These are phyloP conservation scores for Caranx melampygus DNA, from an alignment of 2,113 vertebrate species.

Conservation along the genomic window DNA sequence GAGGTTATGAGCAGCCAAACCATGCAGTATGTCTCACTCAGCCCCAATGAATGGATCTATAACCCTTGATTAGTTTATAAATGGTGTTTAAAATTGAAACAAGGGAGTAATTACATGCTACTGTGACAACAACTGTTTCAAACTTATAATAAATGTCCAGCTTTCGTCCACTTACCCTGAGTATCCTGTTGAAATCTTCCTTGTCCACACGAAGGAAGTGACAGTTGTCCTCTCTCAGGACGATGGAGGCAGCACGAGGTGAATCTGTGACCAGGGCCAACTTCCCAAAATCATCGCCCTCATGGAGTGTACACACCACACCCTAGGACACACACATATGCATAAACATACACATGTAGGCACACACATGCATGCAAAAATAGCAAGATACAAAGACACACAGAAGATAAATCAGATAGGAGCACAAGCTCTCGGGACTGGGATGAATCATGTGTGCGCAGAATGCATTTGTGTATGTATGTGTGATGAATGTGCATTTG, in stretches of 20 bases:
- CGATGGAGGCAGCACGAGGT: constrained; percentile 95
- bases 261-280: constrained; percentile 96
- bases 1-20: background rate
- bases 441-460: constrained; percentile 30
- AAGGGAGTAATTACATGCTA: background rate
- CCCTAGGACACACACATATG: constrained; percentile 82
- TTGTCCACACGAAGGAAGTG: constrained; percentile 98
- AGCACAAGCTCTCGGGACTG: constrained; percentile 1
- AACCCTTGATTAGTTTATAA: background rate
- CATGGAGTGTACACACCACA: constrained; percentile 97
- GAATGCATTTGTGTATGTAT: constrained; percentile 1
- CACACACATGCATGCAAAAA: constrained; percentile 11
- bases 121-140: background rate
- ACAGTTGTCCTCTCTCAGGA: constrained; percentile 96
- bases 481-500: background rate
- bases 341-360: background rate
- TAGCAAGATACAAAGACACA: constrained; percentile 25
- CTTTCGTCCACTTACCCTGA: constrained; percentile 86
- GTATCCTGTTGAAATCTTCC: constrained; percentile 98
- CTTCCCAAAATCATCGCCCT: constrained; percentile 99
- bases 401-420: constrained; percentile 9
- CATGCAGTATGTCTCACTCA: background rate
- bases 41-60: background rate
- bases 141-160: background rate
- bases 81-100: background rate